phyloP scores from a whole-genome alignment of 2,113 vertebrate species.

The Riparia riparia region DNA sequence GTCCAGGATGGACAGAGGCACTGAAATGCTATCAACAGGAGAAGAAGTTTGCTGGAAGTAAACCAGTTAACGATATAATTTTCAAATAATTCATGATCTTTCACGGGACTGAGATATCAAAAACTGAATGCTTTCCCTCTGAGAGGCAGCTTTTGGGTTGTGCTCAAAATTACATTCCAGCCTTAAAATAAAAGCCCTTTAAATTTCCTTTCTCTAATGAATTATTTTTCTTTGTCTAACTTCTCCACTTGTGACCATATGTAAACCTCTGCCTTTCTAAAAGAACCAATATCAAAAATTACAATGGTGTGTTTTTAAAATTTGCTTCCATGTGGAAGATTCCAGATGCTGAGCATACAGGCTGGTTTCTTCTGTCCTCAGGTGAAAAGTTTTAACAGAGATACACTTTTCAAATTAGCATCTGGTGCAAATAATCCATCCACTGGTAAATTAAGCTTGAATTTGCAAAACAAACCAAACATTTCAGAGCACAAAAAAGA shows the following conservation, averaged over 20 bases:
- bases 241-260: background rate
- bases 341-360: background rate
- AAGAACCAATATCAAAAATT: background rate
- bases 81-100: background rate
- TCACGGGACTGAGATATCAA: background rate
- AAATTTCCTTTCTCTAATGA: background rate
- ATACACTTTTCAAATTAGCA: background rate
- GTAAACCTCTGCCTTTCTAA: background rate
- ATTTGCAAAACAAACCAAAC: background rate
- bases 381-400: background rate
- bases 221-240: background rate
- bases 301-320: background rate
- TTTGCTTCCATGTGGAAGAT: background rate
- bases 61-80: background rate
- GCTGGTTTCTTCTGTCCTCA: background rate
- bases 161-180: background rate
- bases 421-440: background rate
- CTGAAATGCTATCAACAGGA: background rate
- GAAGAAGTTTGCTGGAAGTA: background rate
- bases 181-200: background rate
- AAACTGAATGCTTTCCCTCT: background rate
- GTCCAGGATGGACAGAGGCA: background rate
- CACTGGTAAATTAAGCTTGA: background rate
- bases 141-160: background rate
- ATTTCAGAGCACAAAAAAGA: background rate